A percentile compares a stretch with the other conserved stretches of the same genome.
Evolutionary conservation across 2,797 vertebrate genomes (phyloP).

Genomic region (Falco cherrug): DNA sequence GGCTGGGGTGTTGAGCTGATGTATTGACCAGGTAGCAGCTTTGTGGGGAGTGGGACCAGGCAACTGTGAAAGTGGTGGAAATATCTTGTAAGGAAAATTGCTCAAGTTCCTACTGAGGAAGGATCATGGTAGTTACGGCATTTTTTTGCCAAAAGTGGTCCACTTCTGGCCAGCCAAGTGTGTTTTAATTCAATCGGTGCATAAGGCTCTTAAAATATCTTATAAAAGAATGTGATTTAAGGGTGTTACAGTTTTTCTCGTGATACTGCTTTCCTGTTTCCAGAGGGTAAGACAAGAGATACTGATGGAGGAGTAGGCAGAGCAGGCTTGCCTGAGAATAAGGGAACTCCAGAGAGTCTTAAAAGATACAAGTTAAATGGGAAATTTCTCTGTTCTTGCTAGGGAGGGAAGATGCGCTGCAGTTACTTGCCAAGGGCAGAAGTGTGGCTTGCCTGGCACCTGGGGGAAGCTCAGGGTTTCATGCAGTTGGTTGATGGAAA

Average conservation of each 20-base stretch:
- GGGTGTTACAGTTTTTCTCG: neutral
- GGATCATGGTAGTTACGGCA: neutral
- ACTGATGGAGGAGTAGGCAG: neutral
- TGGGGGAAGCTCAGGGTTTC: neutral
- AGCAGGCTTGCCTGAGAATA: neutral
- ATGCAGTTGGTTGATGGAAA: neutral
- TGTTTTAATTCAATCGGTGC: neutral
- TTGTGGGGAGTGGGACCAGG: neutral
- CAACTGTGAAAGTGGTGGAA: neutral
- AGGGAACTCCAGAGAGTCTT: neutral
- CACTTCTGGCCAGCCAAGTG: neutral
- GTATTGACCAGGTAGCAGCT: neutral
- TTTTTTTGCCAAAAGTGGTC: neutral
- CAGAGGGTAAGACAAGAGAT: neutral
- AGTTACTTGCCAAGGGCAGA: neutral
- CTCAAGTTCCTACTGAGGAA: neutral
- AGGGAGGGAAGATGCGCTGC: neutral
- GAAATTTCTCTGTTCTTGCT: neutral
- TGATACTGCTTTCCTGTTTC: neutral
- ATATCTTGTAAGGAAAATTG: neutral
- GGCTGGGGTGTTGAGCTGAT: neutral
- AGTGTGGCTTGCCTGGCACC: neutral
- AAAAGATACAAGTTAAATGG: neutral
- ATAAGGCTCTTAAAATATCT: neutral
- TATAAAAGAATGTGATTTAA: neutral